phyloP scores from a whole-genome alignment of 2,797 vertebrate genomes.

The Ctenopoma multispine region DNA sequence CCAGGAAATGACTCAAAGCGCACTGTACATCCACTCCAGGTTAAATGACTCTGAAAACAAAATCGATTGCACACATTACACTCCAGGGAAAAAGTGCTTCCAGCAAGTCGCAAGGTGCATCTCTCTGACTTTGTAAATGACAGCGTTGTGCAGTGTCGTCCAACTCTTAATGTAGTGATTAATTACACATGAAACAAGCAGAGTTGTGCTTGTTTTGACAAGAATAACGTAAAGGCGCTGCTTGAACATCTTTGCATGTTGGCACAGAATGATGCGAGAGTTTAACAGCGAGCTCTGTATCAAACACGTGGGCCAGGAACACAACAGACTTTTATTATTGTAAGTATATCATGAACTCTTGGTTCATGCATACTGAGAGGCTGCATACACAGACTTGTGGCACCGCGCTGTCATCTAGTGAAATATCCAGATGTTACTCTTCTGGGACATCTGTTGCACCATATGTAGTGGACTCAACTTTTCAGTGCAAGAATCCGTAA shows the following conservation, averaged over 20 bases:
- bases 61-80: conserved; percentile 31
- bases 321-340: too few relatives aligned
- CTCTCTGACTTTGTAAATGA: conserved; percentile 28
- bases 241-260: background rate
- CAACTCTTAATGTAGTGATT: conserved; percentile 40
- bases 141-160: conserved; percentile 43
- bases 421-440: too few relatives aligned
- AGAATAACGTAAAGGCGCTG: background rate
- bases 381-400: too few relatives aligned
- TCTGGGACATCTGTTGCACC: too few relatives aligned
- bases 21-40: conserved; percentile 1
- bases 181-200: conserved; percentile 43
- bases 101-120: conserved; percentile 47
- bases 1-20: conserved; percentile 25
- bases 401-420: too few relatives aligned
- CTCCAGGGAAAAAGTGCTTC: conserved; percentile 24
- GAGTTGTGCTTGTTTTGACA: conserved; percentile 39
- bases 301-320: too few relatives aligned
- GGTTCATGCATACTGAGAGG: too few relatives aligned
- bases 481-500: too few relatives aligned
- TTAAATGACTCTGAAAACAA: conserved; percentile 30
- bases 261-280: background rate
- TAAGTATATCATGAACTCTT: too few relatives aligned
- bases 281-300: too few relatives aligned
- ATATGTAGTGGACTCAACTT: too few relatives aligned